Percentiles rank a stretch among this genome's conserved stretches.
phyloP scores from a whole-genome alignment of 2,888 invertebrate species.

The Synanthedon vespiformis region DNA sequence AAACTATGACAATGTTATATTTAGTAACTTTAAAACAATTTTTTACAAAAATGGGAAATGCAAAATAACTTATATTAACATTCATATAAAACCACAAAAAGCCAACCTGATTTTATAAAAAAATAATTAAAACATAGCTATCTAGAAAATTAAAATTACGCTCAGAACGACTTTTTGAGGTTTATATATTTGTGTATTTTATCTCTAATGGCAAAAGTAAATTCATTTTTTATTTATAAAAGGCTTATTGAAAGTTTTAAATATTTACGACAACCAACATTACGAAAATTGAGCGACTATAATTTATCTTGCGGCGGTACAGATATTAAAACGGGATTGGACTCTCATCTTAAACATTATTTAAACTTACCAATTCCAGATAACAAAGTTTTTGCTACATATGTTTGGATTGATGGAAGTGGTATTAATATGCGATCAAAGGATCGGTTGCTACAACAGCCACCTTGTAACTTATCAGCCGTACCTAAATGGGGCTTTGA shows the following conservation, averaged over 20 bases:
- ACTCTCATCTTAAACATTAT: constrained; percentile 35
- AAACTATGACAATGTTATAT: no score
- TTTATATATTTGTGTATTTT: no score
- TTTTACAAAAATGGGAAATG: no score
- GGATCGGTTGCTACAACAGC: constrained; percentile 73
- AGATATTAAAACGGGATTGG: constrained; percentile 20
- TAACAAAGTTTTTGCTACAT: constrained; percentile 74
- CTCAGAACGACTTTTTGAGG: no score
- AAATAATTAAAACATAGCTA: no score
- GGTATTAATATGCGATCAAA: constrained; percentile 78
- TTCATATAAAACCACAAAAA: no score
- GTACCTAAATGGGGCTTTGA: constrained; percentile 92
- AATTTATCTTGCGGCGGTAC: constrained; percentile 21
- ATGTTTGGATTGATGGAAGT: constrained; percentile 86
- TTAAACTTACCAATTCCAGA: constrained; percentile 62
- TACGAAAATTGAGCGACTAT: constrained; percentile 14
- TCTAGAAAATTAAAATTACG: no score
- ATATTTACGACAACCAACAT: constrained; percentile 3
- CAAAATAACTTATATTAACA: no score
- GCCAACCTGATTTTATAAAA: no score
- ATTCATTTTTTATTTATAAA: background rate
- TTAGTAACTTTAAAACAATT: no score
- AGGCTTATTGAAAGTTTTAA: background rate
- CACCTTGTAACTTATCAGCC: constrained; percentile 59
- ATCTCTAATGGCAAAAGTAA: no score